Conservation (phyloP, 2,113 vertebrate genomes). For the Mohoua ochrocephala region DNA sequence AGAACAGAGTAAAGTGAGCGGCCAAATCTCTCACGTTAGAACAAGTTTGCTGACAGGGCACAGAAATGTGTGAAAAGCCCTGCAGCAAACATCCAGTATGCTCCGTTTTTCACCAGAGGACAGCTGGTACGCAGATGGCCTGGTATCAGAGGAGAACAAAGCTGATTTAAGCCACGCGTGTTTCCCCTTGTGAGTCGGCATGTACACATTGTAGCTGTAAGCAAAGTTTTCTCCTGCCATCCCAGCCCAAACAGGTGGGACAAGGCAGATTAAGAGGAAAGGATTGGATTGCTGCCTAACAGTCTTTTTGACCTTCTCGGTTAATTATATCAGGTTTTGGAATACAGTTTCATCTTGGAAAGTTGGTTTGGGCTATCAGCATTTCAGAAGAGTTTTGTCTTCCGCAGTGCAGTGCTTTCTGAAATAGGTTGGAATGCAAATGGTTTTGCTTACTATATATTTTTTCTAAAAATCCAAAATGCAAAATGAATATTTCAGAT, state of each 20-base stretch:
- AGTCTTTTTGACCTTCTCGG: background rate
- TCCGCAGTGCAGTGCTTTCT: background rate
- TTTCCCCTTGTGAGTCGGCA: fast-evolving
- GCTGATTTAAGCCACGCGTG: background rate
- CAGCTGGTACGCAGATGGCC: constrained; percentile 25
- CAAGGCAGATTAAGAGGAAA: background rate
- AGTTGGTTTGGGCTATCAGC: background rate
- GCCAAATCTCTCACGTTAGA: background rate
- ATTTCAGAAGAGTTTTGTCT: background rate
- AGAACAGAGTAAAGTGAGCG: background rate
- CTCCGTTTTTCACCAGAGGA: background rate
- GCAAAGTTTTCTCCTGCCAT: background rate
- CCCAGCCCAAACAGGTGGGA: background rate
- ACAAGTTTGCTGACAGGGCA: constrained; percentile 47
- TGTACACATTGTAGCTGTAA: background rate
- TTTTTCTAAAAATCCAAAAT: background rate
- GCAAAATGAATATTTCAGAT: background rate
- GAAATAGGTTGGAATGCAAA: background rate
- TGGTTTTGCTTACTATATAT: background rate
- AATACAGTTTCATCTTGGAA: background rate
- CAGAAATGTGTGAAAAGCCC: constrained; percentile 13
- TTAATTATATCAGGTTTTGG: background rate
- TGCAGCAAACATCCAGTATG: background rate
- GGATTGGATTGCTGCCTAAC: background rate
- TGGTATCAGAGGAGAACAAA: background rate